Conservation (phyloP, 2,113 vertebrate genomes). For the Geococcyx californianus region DNA sequence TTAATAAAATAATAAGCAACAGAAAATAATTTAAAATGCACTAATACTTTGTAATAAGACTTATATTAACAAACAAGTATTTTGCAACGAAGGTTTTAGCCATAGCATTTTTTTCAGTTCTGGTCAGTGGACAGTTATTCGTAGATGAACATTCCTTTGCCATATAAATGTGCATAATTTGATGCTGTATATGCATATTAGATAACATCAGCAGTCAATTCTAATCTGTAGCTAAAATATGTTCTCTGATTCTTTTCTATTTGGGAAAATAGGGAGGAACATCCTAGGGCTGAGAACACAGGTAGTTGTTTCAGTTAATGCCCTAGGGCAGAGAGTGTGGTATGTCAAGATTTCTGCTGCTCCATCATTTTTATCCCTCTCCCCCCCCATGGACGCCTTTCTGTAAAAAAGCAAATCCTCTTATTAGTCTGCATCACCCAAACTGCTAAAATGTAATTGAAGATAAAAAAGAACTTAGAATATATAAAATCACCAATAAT, state of each 20-base stretch:
- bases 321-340: background rate
- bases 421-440: background rate
- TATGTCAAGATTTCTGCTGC: background rate
- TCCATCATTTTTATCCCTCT: background rate
- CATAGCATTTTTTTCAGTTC: background rate
- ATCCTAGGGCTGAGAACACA: background rate
- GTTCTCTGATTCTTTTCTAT: background rate
- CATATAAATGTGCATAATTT: background rate
- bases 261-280: background rate
- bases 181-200: background rate
- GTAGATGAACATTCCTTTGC: background rate
- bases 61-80: background rate
- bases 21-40: constrained; percentile 36
- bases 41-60: background rate
- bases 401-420: background rate
- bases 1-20: constrained; percentile 45
- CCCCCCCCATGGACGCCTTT: background rate
- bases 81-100: background rate
- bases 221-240: background rate
- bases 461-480: background rate
- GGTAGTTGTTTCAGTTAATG: background rate
- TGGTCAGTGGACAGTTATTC: background rate
- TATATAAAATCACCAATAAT: background rate
- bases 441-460: background rate
- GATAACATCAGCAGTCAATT: background rate